Evolutionary conservation across 2,797 vertebrate genomes (phyloP).

Genomic region (Epinephelus awoara): DNA sequence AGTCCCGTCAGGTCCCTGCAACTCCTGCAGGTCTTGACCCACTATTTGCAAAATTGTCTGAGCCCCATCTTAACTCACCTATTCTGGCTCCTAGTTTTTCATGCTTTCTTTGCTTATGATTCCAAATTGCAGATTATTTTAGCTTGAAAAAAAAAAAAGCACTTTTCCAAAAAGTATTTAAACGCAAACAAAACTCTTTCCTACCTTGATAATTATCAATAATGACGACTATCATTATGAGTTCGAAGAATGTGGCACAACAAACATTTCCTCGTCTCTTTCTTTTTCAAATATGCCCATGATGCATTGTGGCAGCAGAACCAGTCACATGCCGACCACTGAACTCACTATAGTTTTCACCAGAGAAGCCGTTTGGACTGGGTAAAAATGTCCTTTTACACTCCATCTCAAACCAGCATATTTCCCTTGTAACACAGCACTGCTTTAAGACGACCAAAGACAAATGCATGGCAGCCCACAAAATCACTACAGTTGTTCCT

Average conservation of each 20-base stretch:
- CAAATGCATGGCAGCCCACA: constrained; percentile 80
- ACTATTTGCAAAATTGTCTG: not conserved
- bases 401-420: constrained; percentile 45
- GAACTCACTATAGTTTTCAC: constrained; percentile 22
- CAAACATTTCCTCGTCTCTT: not conserved
- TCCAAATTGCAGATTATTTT: not conserved
- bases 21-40: not conserved
- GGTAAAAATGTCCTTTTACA: constrained; percentile 40
- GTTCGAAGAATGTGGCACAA: not conserved
- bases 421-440: constrained; percentile 34
- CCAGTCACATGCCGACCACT: constrained; percentile 7
- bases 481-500: constrained; percentile 82
- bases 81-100: no score
- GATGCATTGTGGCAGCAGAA: constrained; percentile 22
- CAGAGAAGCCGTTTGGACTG: constrained; percentile 24
- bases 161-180: not conserved
- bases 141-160: no score
- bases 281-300: constrained; percentile 7
- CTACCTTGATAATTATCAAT: not conserved
- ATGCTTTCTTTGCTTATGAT: not conserved
- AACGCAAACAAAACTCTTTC: not conserved
- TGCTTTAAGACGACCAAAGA: constrained; percentile 68
- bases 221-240: not conserved
- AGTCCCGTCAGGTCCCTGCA: constrained; percentile 14
- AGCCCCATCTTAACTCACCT: not conserved